A percentile compares a stretch with the other conserved stretches of the same genome.
phyloP scores from a whole-genome alignment of 64 coral and sea anemone genomes.

The Actinia equina region DNA sequence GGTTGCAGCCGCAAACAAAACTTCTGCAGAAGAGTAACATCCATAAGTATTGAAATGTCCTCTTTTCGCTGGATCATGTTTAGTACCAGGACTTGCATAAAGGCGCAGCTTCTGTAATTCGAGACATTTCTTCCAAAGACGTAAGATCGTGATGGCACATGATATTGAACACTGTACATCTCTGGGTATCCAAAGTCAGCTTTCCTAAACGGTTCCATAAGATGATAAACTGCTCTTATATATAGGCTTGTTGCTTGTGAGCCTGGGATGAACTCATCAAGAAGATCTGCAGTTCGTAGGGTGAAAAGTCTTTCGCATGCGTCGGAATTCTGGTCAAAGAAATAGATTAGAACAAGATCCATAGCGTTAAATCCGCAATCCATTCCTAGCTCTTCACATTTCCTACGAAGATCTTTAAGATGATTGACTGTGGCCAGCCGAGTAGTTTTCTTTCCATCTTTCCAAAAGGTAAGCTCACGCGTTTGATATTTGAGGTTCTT shows the following conservation, averaged over 20 bases:
- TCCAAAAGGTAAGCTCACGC: conserved; percentile 51
- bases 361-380: conserved; percentile 42
- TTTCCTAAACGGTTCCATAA: conserved; percentile 25
- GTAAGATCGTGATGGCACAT: neutral
- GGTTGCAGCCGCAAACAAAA: neutral
- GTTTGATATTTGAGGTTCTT: conserved; percentile 64
- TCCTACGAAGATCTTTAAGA: conserved; percentile 32
- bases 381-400: conserved; percentile 32
- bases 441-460: conserved; percentile 10
- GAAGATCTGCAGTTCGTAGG: conserved; percentile 33
- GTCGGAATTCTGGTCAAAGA: conserved; percentile 59
- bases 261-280: conserved; percentile 52
- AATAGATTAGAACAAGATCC: conserved; percentile 41
- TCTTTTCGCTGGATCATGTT: neutral
- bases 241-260: conserved; percentile 30
- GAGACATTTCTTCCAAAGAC: conserved; percentile 11
- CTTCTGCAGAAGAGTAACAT: neutral
- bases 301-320: conserved; percentile 46
- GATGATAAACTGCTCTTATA: conserved; percentile 8
- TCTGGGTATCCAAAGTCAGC: conserved; percentile 18
- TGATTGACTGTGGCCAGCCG: conserved; percentile 36
- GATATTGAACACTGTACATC: conserved; percentile 29
- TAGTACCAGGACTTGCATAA: conserved; percentile 6
- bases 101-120: conserved; percentile 1
- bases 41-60: conserved; percentile 22